Evolutionary conservation across 2,888 invertebrate genomes (phyloP).

Genomic region (Morpho achilles): DNA sequence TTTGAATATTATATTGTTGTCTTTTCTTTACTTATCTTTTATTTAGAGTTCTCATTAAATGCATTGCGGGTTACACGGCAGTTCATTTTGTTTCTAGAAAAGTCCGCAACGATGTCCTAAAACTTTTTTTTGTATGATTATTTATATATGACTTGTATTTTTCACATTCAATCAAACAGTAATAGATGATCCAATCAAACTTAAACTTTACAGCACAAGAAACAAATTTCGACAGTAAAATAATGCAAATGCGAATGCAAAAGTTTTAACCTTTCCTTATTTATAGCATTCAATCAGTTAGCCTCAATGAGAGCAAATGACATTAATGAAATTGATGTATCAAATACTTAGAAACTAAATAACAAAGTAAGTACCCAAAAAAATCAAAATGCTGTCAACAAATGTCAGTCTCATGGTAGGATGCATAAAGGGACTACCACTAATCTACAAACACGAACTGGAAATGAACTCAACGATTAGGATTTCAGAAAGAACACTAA

Average conservation of each 20-base stretch:
- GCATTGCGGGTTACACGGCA: conserved; percentile 72
- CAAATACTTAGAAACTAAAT: conserved; percentile 19
- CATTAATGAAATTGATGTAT: conserved; percentile 15
- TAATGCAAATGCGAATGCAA: too few relatives aligned
- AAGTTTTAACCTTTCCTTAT: too few relatives aligned
- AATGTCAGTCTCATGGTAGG: conserved; percentile 46
- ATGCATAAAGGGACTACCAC: conserved; percentile 62
- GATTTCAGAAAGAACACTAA: conserved; percentile 46
- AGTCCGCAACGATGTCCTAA: conserved; percentile 25
- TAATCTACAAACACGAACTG: conserved; percentile 55
- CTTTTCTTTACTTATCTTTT: conserved; percentile 18
- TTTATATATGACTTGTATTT: not conserved
- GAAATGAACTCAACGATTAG: conserved; percentile 47
- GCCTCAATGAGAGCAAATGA: conserved; percentile 25
- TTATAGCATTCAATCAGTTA: conserved; percentile 20
- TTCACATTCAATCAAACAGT: not conserved
- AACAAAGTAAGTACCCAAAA: conserved; percentile 22
- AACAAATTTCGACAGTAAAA: too few relatives aligned
- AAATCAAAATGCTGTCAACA: conserved; percentile 31
- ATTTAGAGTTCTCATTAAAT: conserved; percentile 53
- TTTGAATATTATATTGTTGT: conserved; percentile 1
- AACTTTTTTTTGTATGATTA: not conserved
- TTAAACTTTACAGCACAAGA: too few relatives aligned
- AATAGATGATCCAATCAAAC: not conserved
- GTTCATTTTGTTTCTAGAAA: conserved; percentile 30